Percentiles rank a stretch among this genome's conserved stretches.
phyloP scores from a whole-genome alignment of 2,888 invertebrate species.

The Alentia gelatinosa region DNA sequence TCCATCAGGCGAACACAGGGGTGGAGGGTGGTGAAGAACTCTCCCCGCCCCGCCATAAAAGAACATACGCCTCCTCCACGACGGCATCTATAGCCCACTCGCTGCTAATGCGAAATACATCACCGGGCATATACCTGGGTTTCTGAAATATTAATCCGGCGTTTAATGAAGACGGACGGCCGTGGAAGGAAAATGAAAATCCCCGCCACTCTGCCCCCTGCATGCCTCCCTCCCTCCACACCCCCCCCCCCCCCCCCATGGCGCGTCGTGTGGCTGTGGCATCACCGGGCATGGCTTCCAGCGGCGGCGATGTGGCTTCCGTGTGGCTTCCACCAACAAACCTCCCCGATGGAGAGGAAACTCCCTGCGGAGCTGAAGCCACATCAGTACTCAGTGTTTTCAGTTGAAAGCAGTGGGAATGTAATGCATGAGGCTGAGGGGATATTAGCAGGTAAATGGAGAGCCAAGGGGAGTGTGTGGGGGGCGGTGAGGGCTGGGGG shows the following conservation, averaged over 20 bases:
- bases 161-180: constrained; percentile 17
- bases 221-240: no score
- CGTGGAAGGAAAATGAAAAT: not conserved
- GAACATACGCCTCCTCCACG: not conserved
- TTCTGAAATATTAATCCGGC: constrained; percentile 6
- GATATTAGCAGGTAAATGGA: not conserved
- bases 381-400: not conserved
- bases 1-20: not conserved
- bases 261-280: not conserved
- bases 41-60: not conserved
- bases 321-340: not conserved
- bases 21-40: not conserved
- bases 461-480: not conserved
- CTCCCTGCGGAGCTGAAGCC: not conserved
- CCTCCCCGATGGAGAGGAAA: not conserved
- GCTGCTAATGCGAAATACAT: not conserved
- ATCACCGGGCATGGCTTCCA: not conserved
- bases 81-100: not conserved
- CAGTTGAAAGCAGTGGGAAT: not conserved
- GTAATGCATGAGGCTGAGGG: not conserved
- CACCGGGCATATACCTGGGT: not conserved
- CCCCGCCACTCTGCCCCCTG: not conserved
- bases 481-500: not conserved
- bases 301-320: constrained; percentile 4
- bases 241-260: no score